phyloP scores from a whole-genome alignment of 2,888 invertebrate genomes.

The Ommatoiulus sabulosus region DNA sequence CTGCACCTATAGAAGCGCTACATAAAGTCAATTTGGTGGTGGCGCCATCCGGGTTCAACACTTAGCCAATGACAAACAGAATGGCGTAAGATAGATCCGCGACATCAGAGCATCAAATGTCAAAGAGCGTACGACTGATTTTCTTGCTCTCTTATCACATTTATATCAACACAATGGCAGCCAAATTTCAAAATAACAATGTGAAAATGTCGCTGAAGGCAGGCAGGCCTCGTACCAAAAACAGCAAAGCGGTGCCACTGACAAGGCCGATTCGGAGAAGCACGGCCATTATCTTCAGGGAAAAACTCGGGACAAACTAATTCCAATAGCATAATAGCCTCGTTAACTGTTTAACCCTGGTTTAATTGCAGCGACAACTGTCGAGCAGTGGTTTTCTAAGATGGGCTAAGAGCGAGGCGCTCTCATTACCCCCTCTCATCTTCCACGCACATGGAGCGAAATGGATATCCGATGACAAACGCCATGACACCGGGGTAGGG shows the following conservation, averaged over 20 bases:
- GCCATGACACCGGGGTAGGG: background rate
- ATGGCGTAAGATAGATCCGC: background rate
- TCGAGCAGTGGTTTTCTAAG: background rate
- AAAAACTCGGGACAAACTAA: background rate
- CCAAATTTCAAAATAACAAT: background rate
- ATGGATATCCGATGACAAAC: conserved; percentile 20
- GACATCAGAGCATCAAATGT: conserved; percentile 14
- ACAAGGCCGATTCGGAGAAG: conserved; percentile 22
- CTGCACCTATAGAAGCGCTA: no score
- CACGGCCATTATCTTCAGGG: background rate
- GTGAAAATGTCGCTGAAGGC: background rate
- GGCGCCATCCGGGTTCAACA: background rate
- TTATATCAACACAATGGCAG: conserved; percentile 3
- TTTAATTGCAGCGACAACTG: conserved; percentile 21
- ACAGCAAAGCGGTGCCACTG: conserved; percentile 9
- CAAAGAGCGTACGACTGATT: background rate
- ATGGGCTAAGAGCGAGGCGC: background rate
- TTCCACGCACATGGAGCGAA: conserved; percentile 5
- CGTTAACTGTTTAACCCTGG: conserved; percentile 22
- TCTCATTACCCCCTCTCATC: background rate
- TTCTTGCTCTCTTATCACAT: background rate
- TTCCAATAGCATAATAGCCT: conserved; percentile 20
- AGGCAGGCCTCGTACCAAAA: background rate
- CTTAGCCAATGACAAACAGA: background rate
- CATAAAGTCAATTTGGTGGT: background rate